Evolutionary conservation across 2,888 invertebrate species (phyloP).

Genomic region (Caenorhabditis plicata): DNA sequence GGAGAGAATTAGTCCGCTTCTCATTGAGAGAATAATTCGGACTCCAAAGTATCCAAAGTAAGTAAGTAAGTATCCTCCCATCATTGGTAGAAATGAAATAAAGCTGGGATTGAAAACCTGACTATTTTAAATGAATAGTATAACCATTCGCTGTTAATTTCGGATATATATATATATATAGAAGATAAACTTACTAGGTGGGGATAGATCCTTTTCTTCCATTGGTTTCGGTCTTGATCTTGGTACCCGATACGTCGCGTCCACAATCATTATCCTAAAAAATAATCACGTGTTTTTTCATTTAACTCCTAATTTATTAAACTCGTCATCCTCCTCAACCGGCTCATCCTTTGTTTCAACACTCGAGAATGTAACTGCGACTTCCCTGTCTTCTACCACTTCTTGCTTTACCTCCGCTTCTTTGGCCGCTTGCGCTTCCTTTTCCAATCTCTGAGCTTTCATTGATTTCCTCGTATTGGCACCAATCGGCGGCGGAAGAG

Average conservation of each 20-base stretch:
- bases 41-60: too few relatives aligned
- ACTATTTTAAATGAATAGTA: background rate
- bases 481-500: background rate
- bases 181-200: background rate
- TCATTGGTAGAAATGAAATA: constrained; percentile 1
- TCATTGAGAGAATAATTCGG: too few relatives aligned
- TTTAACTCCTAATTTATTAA: background rate
- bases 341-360: constrained; percentile 5
- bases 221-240: background rate
- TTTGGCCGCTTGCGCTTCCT: background rate
- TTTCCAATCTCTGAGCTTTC: constrained; percentile 4
- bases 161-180: background rate
- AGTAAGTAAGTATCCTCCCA: too few relatives aligned
- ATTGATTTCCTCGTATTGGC: constrained; percentile 4
- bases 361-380: background rate
- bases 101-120: background rate
- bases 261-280: background rate
- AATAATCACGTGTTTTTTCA: constrained; percentile 2
- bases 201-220: background rate
- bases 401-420: constrained; percentile 1
- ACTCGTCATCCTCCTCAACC: background rate
- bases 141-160: background rate
- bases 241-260: background rate
- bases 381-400: background rate
- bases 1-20: too few relatives aligned